Evolutionary conservation across 2,888 invertebrate species (phyloP).

Genomic region (Parnassius mnemosyne): DNA sequence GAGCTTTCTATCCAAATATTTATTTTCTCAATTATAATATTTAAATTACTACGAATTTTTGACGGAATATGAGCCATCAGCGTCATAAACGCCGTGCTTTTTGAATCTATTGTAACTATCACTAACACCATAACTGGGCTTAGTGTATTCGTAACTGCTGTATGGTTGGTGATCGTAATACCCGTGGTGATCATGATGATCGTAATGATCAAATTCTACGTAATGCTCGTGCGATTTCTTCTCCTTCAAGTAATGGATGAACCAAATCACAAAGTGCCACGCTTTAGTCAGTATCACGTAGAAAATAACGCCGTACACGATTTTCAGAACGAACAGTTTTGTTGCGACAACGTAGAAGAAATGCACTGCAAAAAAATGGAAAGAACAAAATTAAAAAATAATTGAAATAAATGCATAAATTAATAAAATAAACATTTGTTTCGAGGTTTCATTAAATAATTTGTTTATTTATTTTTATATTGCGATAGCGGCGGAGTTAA

Average conservation of each 20-base stretch:
- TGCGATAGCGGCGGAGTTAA: too few species aligned
- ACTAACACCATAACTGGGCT: constrained; percentile 34
- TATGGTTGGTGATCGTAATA: constrained; percentile 38
- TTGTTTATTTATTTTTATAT: too few species aligned
- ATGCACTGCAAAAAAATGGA: constrained; percentile 51
- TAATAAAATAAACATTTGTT: too few species aligned
- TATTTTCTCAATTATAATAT: too few species aligned
- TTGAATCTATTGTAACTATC: constrained; percentile 33
- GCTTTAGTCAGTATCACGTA: constrained; percentile 56
- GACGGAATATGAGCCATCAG: constrained; percentile 69
- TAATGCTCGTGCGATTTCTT: constrained; percentile 49
- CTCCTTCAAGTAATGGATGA: constrained; percentile 63
- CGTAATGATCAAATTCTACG: constrained; percentile 50
- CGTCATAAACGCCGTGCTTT: constrained; percentile 52
- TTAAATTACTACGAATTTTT: constrained; percentile 17
- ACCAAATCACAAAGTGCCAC: constrained; percentile 67
- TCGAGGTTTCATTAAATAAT: too few species aligned
- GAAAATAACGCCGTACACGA: constrained; percentile 64
- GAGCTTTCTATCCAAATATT: too few species aligned
- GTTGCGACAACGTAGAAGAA: constrained; percentile 69
- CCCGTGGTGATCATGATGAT: constrained; percentile 31
- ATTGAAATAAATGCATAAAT: too few species aligned
- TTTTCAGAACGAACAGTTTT: constrained; percentile 62
- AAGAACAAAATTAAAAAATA: too few species aligned
- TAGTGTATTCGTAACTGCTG: constrained; percentile 34